Evolutionary conservation across 2,888 invertebrate species (phyloP), one percentile per base, ranked within the genome.

Genomic region (Agonopterix subpropinquella): DNA sequence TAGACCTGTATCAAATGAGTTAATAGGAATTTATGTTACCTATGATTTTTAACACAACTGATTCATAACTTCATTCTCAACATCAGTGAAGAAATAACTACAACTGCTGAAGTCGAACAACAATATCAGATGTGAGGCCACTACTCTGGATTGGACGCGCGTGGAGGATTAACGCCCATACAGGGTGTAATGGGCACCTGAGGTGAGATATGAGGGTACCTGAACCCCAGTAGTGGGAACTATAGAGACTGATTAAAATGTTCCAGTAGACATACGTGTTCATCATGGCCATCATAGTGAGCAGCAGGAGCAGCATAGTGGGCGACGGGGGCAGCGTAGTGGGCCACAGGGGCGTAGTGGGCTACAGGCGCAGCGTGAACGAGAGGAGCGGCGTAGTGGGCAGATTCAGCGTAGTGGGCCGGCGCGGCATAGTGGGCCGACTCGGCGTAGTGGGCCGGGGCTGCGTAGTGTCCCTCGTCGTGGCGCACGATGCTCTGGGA

Each of bases 401-500:
- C 57, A 2, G 57, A 50, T 8, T 65, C 65, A 50, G 59, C 61
- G 58, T 58, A 58, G 18, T 51, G 42, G 11, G 58, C 52, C 18
- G 63, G 57, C 45, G 59, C 62, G 52, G 64, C 58, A 47, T 61
- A 56, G 43, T 50, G 52, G 11, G 47, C 45, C 9, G 54, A 53
- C 42, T 54, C 53, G 35, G 47, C 53, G 15, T 55, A 50, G 36
- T 49, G 49, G 1, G 41, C 42, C 64, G 78, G 58, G 46, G 77
- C 70, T 41, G 65, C 76, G 51, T 75, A 72, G 48, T 67, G 68
- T 9, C 75, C 73, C 58, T 73, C 73, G 44, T 80, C 79, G 48
- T 80, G 77, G 43, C 72, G 77, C 41, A 81, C 64, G 53, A 80
- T 77, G 66, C 73, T 78, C 52, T 81, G 80, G 45, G 75, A 77